Evolutionary conservation across 2,113 vertebrate species (phyloP).

Genomic region (Myrmecophaga tridactyla): DNA sequence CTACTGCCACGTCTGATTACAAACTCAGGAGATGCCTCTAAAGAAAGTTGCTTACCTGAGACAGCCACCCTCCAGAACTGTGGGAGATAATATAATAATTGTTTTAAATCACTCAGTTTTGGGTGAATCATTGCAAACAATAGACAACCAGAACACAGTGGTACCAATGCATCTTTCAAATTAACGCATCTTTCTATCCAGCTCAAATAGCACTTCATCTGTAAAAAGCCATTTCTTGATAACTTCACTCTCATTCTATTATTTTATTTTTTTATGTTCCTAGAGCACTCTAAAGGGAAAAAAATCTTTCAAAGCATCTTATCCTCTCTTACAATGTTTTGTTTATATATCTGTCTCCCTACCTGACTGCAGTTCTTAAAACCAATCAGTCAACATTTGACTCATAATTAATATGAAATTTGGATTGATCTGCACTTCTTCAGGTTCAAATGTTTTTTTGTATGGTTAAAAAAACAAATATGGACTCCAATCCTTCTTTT

Average conservation of each 20-base stretch:
- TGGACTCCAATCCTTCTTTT: neutral
- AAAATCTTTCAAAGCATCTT: neutral
- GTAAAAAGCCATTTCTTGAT: neutral
- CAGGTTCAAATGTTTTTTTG: neutral
- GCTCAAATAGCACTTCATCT: neutral
- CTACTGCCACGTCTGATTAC: neutral
- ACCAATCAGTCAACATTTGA: neutral
- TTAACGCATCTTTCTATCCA: neutral
- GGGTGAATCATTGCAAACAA: neutral
- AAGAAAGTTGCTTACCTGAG: neutral
- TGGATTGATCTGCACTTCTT: neutral
- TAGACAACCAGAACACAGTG: neutral
- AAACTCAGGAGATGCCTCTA: neutral
- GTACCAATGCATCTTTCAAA: neutral
- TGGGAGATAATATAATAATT: neutral
- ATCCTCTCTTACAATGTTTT: neutral
- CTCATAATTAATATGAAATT: neutral
- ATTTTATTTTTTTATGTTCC: neutral
- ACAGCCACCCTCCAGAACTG: neutral
- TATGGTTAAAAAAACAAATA: neutral
- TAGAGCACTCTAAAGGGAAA: neutral
- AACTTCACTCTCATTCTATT: neutral
- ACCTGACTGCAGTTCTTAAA: no score
- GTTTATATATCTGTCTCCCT: neutral
- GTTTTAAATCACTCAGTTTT: neutral